phyloP scores from a whole-genome alignment of 2,888 invertebrate genomes.

The Theodoxus fluviatilis region DNA sequence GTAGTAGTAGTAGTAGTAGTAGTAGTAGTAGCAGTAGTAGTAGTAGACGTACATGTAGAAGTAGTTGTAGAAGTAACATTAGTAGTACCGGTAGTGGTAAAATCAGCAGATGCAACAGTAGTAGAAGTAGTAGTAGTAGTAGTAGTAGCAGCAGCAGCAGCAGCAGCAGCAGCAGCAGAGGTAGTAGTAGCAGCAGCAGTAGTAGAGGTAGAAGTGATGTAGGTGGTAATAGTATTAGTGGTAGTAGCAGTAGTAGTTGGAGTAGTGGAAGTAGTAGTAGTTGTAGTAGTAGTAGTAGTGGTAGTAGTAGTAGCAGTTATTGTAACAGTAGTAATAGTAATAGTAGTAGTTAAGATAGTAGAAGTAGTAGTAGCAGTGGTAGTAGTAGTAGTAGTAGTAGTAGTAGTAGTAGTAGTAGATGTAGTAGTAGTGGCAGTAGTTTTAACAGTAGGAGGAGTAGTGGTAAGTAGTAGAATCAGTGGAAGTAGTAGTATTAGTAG shows the following conservation, averaged over 20 bases:
- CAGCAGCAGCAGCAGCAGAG: too few species aligned
- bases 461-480: slow-evolving; percentile 28
- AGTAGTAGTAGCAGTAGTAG: not conserved
- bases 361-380: slow-evolving; percentile 27
- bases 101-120: not conserved
- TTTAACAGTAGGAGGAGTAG: slow-evolving; percentile 27
- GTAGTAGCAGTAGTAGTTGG: slow-evolving; percentile 27
- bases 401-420: slow-evolving; percentile 29
- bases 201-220: slow-evolving; percentile 21
- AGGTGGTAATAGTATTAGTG: slow-evolving; percentile 20
- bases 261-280: slow-evolving; percentile 22
- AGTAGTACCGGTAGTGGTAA: not conserved
- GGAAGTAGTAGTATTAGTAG: slow-evolving; percentile 27
- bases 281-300: slow-evolving; percentile 25
- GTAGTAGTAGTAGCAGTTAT: slow-evolving; percentile 27
- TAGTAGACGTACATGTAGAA: not conserved
- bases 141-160: not conserved
- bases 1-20: not conserved
- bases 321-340: slow-evolving; percentile 29
- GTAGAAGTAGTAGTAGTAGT: not conserved
- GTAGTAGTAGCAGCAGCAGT: slow-evolving; percentile 6
- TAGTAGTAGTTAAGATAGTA: slow-evolving; percentile 26
- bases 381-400: slow-evolving; percentile 28
- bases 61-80: not conserved
- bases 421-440: slow-evolving; percentile 29